Evolutionary conservation across 2,113 vertebrate species (phyloP).

Genomic region (Anhinga rufa): DNA sequence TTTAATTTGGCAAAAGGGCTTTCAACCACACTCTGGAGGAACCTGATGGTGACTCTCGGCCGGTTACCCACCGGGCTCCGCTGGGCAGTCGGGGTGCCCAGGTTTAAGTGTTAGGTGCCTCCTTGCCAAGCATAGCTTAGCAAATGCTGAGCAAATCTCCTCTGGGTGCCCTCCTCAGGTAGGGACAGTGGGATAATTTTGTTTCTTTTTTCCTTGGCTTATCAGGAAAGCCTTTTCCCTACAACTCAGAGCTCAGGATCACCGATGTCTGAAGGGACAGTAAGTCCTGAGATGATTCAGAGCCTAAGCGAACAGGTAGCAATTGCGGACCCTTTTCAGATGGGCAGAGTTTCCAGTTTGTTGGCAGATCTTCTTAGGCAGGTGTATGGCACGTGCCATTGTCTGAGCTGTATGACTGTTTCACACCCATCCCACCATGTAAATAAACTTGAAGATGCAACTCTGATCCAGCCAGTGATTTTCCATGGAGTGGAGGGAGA

Average conservation of each 20-base stretch:
- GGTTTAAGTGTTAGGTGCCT: not conserved
- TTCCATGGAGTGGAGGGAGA: not conserved
- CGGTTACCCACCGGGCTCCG: not conserved
- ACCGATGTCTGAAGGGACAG: not conserved
- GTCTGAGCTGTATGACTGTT: not conserved
- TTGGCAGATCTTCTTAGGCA: not conserved
- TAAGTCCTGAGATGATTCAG: not conserved
- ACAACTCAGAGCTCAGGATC: not conserved
- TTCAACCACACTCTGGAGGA: not conserved
- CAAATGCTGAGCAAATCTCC: not conserved
- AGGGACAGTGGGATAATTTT: not conserved
- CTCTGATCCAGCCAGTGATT: not conserved
- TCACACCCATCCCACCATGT: not conserved
- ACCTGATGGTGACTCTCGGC: accelerated
- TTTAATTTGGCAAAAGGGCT: not conserved
- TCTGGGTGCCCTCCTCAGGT: not conserved
- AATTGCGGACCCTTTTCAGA: not conserved
- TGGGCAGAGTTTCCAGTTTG: not conserved
- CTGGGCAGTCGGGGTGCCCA: not conserved
- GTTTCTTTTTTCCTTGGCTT: not conserved
- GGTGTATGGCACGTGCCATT: not conserved
- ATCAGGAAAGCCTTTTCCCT: not conserved
- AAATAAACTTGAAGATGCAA: not conserved
- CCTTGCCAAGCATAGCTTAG: not conserved
- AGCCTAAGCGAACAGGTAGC: not conserved